These are phyloP conservation scores for Bucorvus abyssinicus DNA, from an alignment of 2,797 vertebrate genomes.

Conservation along the genomic window DNA sequence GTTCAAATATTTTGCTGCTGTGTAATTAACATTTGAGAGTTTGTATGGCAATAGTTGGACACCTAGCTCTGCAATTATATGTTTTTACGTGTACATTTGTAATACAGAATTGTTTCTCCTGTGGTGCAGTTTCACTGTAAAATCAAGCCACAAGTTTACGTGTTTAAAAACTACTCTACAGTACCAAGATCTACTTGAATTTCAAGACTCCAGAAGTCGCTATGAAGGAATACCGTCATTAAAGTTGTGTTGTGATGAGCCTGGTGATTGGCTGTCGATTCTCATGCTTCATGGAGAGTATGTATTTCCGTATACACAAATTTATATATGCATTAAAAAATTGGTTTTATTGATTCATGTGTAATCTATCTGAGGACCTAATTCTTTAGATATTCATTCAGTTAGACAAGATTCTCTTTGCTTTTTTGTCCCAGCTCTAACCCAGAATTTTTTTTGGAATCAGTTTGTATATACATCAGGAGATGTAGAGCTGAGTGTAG, in stretches of 20 bases:
- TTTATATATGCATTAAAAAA: background rate
- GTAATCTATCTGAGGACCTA: background rate
- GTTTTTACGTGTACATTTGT: background rate
- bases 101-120: background rate
- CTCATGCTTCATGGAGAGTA: background rate
- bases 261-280: background rate
- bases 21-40: background rate
- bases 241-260: background rate
- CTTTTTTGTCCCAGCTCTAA: background rate
- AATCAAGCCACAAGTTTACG: background rate
- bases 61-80: fast-evolving
- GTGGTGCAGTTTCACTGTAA: background rate
- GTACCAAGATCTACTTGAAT: background rate
- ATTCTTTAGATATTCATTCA: background rate
- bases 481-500: background rate
- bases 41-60: background rate
- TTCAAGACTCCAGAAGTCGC: background rate
- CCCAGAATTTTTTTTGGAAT: background rate
- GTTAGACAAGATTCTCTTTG: background rate
- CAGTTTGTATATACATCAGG: background rate
- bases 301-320: no score
- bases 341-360: background rate
- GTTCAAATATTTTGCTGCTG: background rate
- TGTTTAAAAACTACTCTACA: background rate
- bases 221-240: background rate